phyloP scores from a whole-genome alignment of 2,888 invertebrate species.

The Aleiodes testaceus region DNA sequence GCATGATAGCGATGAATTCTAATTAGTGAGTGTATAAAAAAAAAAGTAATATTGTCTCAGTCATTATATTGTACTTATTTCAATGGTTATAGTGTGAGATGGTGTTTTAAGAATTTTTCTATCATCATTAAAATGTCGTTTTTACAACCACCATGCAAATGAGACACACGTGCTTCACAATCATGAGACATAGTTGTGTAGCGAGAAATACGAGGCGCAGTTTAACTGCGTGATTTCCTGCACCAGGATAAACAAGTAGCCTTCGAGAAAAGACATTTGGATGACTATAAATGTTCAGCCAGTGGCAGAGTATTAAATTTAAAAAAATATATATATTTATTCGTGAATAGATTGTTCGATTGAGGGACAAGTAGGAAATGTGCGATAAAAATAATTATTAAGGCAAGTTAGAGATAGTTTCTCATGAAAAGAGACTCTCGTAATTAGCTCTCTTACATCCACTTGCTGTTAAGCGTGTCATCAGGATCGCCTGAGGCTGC shows the following conservation, averaged over 20 bases:
- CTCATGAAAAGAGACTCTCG: constrained; percentile 13
- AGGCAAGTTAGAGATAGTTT: constrained; percentile 26
- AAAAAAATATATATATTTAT: constrained; percentile 22
- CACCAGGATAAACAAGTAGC: constrained; percentile 38
- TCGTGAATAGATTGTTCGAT: constrained; percentile 8
- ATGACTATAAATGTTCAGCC: constrained; percentile 37
- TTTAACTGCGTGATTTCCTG: constrained; percentile 19
- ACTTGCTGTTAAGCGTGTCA: constrained; percentile 37
- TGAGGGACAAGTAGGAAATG: constrained; percentile 5
- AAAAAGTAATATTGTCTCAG: neutral
- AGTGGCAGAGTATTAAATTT: constrained; percentile 28
- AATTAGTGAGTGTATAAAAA: constrained; percentile 1
- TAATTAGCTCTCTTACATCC: constrained; percentile 13
- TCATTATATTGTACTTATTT: constrained; percentile 9
- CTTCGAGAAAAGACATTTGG: constrained; percentile 35
- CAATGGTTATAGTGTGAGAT: constrained; percentile 14
- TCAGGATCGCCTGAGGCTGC: constrained; percentile 41
- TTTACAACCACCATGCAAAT: constrained; percentile 39
- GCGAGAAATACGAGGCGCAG: constrained; percentile 38
- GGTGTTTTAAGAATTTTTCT: constrained; percentile 27
- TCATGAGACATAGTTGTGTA: constrained; percentile 27
- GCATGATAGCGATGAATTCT: constrained; percentile 23
- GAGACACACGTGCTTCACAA: constrained; percentile 33
- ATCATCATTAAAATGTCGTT: constrained; percentile 27
- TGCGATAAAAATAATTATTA: constrained; percentile 1